Evolutionary conservation across 2,113 vertebrate species (phyloP), one percentile per base, ranked within the genome.

Genomic region (Pseudorectes ferrugineus): DNA sequence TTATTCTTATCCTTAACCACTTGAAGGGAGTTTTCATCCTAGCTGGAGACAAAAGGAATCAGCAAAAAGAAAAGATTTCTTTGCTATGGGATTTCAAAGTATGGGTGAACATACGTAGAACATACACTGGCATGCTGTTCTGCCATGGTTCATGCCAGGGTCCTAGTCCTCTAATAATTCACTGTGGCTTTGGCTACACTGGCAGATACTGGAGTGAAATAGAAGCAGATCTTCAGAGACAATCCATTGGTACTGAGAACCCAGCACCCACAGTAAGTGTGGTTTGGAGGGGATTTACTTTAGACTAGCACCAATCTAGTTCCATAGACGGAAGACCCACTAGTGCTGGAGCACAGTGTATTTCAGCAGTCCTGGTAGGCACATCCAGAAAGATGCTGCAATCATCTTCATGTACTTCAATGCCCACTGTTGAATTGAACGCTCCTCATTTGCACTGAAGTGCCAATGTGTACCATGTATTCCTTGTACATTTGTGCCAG

Each of bases 21-120:
- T 96, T 70, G 40, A 77, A 59, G 29, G 46, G 58, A 82, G 59
- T 71, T 85, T 85, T 74, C 12, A 28, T 63, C 40, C 59, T 73
- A 71, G 33, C 38, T 72, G 42, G 33, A 95, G 38, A 78, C 11
- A 80, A 57, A 38, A 92, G 33, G 19, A 78, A 91, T 35, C 10
- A 36, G 46, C 14, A 66, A 59, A 87, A 82, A 52, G 18, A 49
- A 65, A 42, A 66, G 4, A 42, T 45, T 54, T 65, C 33, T 85
- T 86, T 88, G 9, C 54, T 35, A 1, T 65, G 46, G 19, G 22
- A 52, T 62, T 88, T 74, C 23, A 42, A 83, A 78, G 5, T 38
- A 57, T 31, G 31, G 22, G 33, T 67, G 24, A 49, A 61, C 14
- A 14, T n/a, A 70, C 21, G 21, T 12, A 0, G 1, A 36, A 57